Conservation (phyloP, 2,113 vertebrate genomes). For the Caranx melampygus region DNA sequence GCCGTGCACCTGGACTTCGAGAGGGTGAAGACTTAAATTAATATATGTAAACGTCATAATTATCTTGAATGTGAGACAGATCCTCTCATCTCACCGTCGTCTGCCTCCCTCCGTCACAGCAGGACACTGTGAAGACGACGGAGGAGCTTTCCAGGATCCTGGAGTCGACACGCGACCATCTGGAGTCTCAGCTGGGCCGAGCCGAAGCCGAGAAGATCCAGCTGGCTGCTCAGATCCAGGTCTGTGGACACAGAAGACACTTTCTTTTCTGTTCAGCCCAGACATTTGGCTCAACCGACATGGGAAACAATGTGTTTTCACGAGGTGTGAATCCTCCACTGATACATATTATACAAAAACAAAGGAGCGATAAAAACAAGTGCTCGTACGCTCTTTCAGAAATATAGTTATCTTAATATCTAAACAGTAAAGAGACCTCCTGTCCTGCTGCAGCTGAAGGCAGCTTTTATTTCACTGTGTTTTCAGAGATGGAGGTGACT, state of each 20-base stretch:
- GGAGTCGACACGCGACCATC: constrained; percentile 84
- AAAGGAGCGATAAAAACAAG: too few species aligned
- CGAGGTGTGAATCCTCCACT: too few species aligned
- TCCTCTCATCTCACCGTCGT: neutral
- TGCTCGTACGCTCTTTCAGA: too few species aligned
- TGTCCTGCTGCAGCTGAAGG: too few species aligned
- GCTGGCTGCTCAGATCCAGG: constrained; percentile 86
- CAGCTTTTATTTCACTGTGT: too few species aligned
- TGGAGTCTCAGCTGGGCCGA: constrained; percentile 87
- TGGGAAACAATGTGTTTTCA: too few species aligned
- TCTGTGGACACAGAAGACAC: constrained; percentile 47
- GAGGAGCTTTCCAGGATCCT: constrained; percentile 87
- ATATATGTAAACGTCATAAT: too few species aligned
- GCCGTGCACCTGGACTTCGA: constrained; percentile 86
- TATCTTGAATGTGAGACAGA: too few species aligned
- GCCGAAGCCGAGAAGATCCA: constrained; percentile 88
- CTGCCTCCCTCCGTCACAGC: neutral
- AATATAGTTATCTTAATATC: neutral
- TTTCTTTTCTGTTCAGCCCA: too few species aligned
- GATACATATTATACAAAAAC: too few species aligned
- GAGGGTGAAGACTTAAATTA: constrained; percentile 73
- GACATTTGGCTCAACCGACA: too few species aligned
- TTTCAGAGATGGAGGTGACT: too few species aligned
- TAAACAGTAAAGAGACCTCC: neutral
- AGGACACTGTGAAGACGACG: constrained; percentile 87